These are phyloP conservation scores for Crenuchus spilurus DNA, from an alignment of 2,797 vertebrate genomes.

Conservation along the genomic window DNA sequence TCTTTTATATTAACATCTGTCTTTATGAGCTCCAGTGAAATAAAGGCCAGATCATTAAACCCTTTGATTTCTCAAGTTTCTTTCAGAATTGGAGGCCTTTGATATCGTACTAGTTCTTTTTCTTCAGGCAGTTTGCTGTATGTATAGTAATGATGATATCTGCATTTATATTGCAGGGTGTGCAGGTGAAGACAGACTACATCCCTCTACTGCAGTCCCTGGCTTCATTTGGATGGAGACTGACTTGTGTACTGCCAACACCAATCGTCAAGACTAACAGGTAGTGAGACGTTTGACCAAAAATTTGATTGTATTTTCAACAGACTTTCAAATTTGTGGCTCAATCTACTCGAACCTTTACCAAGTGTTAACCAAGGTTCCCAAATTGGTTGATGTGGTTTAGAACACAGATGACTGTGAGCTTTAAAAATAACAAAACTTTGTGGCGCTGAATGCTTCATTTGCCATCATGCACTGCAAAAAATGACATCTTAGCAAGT, in stretches of 20 bases:
- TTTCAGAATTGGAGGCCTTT: constrained; percentile 4
- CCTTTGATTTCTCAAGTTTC: not conserved
- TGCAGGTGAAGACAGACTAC: constrained; percentile 93
- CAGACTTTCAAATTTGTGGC: too few relatives aligned
- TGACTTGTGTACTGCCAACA: constrained; percentile 94
- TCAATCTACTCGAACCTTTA: too few relatives aligned
- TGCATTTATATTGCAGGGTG: constrained; percentile 74
- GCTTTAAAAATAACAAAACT: too few relatives aligned
- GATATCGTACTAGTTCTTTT: not conserved
- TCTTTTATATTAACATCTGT: constrained; percentile 29
- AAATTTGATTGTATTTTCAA: not conserved
- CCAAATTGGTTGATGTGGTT: too few relatives aligned
- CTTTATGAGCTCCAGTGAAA: not conserved
- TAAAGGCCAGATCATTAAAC: not conserved
- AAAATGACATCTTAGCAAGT: too few relatives aligned
- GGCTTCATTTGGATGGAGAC: constrained; percentile 91
- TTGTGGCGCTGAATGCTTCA: too few relatives aligned
- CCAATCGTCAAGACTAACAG: constrained; percentile 92
- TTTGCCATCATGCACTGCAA: too few relatives aligned
- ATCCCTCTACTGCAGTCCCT: constrained; percentile 93
- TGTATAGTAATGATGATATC: not conserved
- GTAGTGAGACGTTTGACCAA: constrained; percentile 68
- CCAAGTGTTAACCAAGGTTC: too few relatives aligned
- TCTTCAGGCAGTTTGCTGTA: too few relatives aligned
- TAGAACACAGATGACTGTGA: too few relatives aligned